Conservation (phyloP, 1,140 invertebrate species). For the Solenopsis fugax region DNA sequence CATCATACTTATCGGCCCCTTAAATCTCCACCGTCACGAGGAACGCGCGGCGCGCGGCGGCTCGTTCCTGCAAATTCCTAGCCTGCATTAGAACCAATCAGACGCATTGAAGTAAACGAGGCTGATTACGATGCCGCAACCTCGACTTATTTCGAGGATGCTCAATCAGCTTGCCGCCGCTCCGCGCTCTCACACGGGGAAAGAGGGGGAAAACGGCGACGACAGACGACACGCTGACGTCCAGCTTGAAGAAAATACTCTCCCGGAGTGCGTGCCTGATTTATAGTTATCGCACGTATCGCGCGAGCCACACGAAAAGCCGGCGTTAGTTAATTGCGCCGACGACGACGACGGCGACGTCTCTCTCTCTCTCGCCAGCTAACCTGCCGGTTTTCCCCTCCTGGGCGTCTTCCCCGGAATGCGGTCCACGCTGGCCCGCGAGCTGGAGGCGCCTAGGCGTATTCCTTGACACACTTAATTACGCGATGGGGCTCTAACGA, state of each 20-base stretch:
- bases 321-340: constrained; percentile 30
- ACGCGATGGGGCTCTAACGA: constrained; percentile 49
- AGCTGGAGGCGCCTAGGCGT: constrained; percentile 46
- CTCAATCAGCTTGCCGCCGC: constrained; percentile 18
- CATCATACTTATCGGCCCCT: background rate
- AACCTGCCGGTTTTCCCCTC: constrained; percentile 33
- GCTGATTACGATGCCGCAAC: constrained; percentile 17
- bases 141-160: constrained; percentile 25
- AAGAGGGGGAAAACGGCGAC: background rate
- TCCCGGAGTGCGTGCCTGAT: background rate
- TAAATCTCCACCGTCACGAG: background rate
- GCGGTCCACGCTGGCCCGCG: constrained; percentile 20
- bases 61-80: constrained; percentile 14
- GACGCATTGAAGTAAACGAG: constrained; percentile 41
- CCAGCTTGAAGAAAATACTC: constrained; percentile 1
- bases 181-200: background rate
- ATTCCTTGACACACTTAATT: constrained; percentile 71
- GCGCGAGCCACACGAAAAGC: constrained; percentile 22
- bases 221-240: background rate
- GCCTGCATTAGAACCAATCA: constrained; percentile 42
- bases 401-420: constrained; percentile 23
- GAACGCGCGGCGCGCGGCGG: no score
- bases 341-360: no score
- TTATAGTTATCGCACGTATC: background rate
- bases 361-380: background rate